These are phyloP conservation scores for Chauna torquata DNA, from an alignment of 2,113 vertebrate genomes.

Conservation along the genomic window DNA sequence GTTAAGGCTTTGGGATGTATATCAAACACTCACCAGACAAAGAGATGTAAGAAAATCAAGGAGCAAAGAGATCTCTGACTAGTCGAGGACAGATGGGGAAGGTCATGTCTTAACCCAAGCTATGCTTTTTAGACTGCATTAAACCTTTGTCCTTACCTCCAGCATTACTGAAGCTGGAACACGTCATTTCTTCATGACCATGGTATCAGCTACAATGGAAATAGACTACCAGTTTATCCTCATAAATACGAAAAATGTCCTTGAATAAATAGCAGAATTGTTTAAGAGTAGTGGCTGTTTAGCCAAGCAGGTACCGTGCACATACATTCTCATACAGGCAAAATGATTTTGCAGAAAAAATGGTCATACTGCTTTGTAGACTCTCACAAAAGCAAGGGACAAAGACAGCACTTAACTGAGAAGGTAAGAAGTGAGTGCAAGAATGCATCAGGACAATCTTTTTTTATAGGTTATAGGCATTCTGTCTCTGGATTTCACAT, in stretches of 20 bases:
- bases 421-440: neutral
- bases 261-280: neutral
- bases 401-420: neutral
- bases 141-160: neutral
- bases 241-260: neutral
- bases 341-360: neutral
- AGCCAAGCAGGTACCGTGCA: neutral
- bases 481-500: neutral
- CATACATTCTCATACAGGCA: neutral
- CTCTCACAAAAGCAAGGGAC: neutral
- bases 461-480: neutral
- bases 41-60: neutral
- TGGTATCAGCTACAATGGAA: fast-evolving
- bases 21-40: neutral
- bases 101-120: neutral
- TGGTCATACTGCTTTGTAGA: fast-evolving
- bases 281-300: neutral
- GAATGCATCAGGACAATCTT: neutral
- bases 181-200: neutral
- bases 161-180: neutral
- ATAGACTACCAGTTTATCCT: neutral
- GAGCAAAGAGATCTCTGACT: neutral
- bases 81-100: neutral
- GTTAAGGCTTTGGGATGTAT: neutral
- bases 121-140: neutral